Evolutionary conservation across 2,113 vertebrate genomes (phyloP).

Genomic region (Nothobranchius furzeri): DNA sequence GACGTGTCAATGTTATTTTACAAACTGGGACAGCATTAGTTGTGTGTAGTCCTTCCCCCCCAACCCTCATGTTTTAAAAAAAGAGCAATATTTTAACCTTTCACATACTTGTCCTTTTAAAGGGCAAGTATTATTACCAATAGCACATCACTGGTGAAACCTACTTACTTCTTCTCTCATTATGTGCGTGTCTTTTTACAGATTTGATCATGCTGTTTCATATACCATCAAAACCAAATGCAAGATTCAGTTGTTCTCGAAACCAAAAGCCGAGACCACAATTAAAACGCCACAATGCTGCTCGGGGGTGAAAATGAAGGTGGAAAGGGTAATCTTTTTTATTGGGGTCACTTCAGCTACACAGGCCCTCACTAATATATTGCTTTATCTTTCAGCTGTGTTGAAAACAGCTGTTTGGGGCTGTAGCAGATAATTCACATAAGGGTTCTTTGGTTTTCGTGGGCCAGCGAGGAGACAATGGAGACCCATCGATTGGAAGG

Average conservation of each 20-base stretch:
- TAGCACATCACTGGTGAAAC: not conserved
- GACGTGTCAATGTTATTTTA: conserved; percentile 39
- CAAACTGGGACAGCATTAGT: conserved; percentile 3
- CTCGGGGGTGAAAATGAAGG: conserved; percentile 70
- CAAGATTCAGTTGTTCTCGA: conserved; percentile 50
- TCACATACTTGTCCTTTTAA: not conserved
- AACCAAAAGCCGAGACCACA: conserved; percentile 60
- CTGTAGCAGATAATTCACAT: conserved; percentile 84
- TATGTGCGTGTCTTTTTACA: not conserved
- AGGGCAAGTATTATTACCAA: not conserved
- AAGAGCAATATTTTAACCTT: not conserved
- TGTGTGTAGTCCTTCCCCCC: not conserved
- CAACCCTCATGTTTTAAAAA: not conserved
- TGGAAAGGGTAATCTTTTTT: conserved; percentile 76
- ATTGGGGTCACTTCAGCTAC: conserved; percentile 71
- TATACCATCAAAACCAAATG: conserved; percentile 52
- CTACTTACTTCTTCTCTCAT: not conserved
- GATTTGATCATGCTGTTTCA: not conserved
- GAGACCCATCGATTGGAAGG: conserved; percentile 82
- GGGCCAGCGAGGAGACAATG: conserved; percentile 79
- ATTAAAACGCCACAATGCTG: conserved; percentile 66
- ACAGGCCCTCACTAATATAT: conserved; percentile 74
- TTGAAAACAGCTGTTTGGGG: conserved; percentile 83
- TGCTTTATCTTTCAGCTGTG: conserved; percentile 81
- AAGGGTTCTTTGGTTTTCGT: conserved; percentile 70